Evolutionary conservation across 2,888 invertebrate genomes (phyloP), one percentile per base, ranked within the genome.

Genomic region (Prenolepis imparis): DNA sequence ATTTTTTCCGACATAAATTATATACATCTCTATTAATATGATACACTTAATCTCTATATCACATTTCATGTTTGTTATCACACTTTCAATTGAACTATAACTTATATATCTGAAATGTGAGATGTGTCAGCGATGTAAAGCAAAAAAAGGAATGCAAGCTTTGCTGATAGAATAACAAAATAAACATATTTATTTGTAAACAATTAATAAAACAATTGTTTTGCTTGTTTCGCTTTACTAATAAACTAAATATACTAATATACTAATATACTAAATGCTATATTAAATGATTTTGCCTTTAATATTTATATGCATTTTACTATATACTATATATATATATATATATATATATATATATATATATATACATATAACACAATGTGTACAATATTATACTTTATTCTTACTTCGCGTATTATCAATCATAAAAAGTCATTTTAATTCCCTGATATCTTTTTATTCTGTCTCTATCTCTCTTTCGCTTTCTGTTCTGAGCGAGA

Each of bases 381-480:
- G 9, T n/a, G 18, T 12, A n/a, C 15, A 36, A 64, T 41, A 52
- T 82, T 82, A 44, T 36, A 36, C 1, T 68, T 77, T 67, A 44
- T 68, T 67, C 59, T 6, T 18, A 24, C 8, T 21, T 6, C 12
- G 5, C 39, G 8, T 21, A 57, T 21, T 57, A 21, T 48, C 28
- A 61, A 61, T 59, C 21, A 52, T 39, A 28, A 36, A 28, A 36
- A 21, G 32, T 82, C 21, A 74, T 66, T 82, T 44, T 59, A 64
- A 44, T 44, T 74, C 73, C 73, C 68, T 21, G 32, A 63, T 61
- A 59, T 55, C 64, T 63, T 82, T 68, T 66, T 61, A 52, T 8
- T 73, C 80, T 63, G n/a, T 28, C 18, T 80, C 28, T 57, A 44
- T 68, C 57, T 24, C n/a, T 36, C n/a, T 15, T 12, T 41, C 39